Conservation (phyloP, 2,797 vertebrate genomes). For the Thaleichthys pacificus region DNA sequence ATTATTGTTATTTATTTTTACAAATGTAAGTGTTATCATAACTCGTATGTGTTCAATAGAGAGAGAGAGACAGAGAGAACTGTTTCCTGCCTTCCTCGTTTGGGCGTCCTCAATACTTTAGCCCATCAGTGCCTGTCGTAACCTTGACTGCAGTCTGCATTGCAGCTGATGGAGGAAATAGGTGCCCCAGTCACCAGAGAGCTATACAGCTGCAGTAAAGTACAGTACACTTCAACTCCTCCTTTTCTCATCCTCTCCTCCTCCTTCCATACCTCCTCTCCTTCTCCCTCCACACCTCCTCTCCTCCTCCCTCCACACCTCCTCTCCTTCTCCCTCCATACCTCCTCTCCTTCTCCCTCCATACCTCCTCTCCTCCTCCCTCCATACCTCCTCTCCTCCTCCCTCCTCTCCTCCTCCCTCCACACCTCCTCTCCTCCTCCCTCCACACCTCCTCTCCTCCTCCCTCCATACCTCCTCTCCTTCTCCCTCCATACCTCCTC, state of each 20-base stretch:
- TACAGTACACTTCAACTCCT: conserved; percentile 51
- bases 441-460: background rate
- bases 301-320: conserved; percentile 1
- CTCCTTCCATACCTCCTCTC: background rate
- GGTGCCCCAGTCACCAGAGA: conserved; percentile 41
- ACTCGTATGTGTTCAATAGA: too few species aligned
- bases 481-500: conserved; percentile 1
- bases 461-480: conserved; percentile 5
- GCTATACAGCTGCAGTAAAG: conserved; percentile 49
- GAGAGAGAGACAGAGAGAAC: too few species aligned
- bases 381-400: background rate
- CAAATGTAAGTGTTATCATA: too few species aligned
- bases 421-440: background rate
- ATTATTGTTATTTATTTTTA: too few species aligned
- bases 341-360: conserved; percentile 9
- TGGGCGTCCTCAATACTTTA: conserved; percentile 27
- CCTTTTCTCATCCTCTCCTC: background rate
- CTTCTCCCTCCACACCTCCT: conserved; percentile 7
- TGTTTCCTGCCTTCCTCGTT: background rate
- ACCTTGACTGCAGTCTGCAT: conserved; percentile 71
- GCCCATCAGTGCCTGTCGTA: conserved; percentile 35
- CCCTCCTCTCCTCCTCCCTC: conserved; percentile 14
- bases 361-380: background rate
- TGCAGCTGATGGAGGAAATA: conserved; percentile 54
- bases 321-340: conserved; percentile 3